Evolutionary conservation across 2,797 vertebrate species (phyloP), one percentile per base, ranked within the genome.

Genomic region (Pipistrellus pipistrellus): DNA sequence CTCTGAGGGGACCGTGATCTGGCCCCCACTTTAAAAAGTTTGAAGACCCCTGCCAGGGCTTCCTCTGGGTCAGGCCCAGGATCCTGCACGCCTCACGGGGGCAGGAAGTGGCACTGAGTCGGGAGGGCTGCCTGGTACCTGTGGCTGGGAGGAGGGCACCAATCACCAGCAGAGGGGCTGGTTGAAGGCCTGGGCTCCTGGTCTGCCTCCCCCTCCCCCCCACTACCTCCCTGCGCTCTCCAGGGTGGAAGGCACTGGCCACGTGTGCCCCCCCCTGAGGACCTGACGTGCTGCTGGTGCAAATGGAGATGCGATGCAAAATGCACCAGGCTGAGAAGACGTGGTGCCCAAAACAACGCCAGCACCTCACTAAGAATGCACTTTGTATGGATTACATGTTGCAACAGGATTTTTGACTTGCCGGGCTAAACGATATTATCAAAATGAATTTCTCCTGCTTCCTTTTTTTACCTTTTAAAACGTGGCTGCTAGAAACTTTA

Each of bases 381-480:
- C 27, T 92, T 91, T 48, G 72, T n/a, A 66, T 35, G 48, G 55
- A 90, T 51, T 81, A 57, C 71, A 69, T 18, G 46, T n/a, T 71
- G 80, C 93, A 85, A 82, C 46, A 72, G 21, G 38, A 75, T 64
- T 88, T 94, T 51, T 77, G 38, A 83, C 30, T 75, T 48, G 57
- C 9, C 46, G 38, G 38, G 9, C 88, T 90, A 91, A 83, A 59
- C 59, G 18, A 48, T 55, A 85, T 32, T 20, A 46, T 59, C n/a
- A 69, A 83, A 86, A 80, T 46, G 46, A 76, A 71, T 64, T 66
- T 83, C 66, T 77, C 46, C 35, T 81, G 59, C 25, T 82, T 59
- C 59, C 46, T 51, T 51, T 46, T 46, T 32, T 23, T 27, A 27
- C 6, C 18, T 15, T 85, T 72, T 25, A 73, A 64, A 69, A 55